A percentile compares a stretch with the other conserved stretches of the same genome.
These are phyloP conservation scores for Aphidius gifuensis DNA, from an alignment of 1,140 invertebrate genomes.

Conservation along the genomic window DNA sequence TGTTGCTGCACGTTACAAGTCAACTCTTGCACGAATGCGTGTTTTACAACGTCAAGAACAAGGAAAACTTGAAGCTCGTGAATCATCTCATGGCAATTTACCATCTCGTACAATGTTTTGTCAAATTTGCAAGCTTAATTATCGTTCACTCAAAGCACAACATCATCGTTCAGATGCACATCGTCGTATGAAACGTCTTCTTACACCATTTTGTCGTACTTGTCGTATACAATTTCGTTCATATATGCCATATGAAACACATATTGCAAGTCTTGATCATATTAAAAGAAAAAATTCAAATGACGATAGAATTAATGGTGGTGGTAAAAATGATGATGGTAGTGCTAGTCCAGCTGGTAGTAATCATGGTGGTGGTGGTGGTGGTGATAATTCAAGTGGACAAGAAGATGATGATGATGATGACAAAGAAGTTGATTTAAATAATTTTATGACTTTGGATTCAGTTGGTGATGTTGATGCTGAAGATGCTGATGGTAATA, in stretches of 20 bases:
- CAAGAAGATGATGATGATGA: conserved; percentile 67
- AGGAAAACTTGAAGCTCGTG: conserved; percentile 65
- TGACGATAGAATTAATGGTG: background rate
- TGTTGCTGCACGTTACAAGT: conserved; percentile 68
- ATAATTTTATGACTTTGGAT: conserved; percentile 80
- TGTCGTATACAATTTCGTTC: conserved; percentile 72
- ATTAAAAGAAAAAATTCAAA: conserved; percentile 61
- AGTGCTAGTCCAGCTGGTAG: conserved; percentile 40
- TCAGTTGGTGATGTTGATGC: conserved; percentile 81
- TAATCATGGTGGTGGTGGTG: conserved; percentile 40
- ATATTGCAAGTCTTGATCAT: conserved; percentile 75
- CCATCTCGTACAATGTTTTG: conserved; percentile 67
- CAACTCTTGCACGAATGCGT: conserved; percentile 69
- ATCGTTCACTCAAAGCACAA: conserved; percentile 69
- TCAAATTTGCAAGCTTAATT: conserved; percentile 75
- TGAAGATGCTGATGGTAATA: conserved; percentile 49
- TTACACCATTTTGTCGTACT: conserved; percentile 74
- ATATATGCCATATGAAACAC: conserved; percentile 77
- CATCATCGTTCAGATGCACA: conserved; percentile 75
- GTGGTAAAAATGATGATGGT: background rate
- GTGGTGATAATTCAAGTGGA: conserved; percentile 57
- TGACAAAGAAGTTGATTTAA: conserved; percentile 73
- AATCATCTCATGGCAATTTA: conserved; percentile 64
- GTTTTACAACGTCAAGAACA: conserved; percentile 71
- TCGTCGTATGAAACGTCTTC: conserved; percentile 75